phyloP scores from a whole-genome alignment of 2,797 vertebrate species.

The Vireo griseus region DNA sequence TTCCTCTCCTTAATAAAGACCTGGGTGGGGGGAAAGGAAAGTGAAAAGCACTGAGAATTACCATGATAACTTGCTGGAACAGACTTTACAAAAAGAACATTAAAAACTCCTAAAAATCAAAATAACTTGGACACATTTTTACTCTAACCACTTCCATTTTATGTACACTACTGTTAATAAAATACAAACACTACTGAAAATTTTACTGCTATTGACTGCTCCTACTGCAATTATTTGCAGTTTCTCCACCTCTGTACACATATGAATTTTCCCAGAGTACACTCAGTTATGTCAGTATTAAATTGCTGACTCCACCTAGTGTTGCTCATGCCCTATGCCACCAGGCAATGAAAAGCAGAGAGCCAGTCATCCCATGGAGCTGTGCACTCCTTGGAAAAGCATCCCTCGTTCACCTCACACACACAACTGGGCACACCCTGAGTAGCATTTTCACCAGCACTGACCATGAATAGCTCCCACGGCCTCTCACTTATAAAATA shows the following conservation, averaged over 20 bases:
- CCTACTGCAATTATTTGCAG: background rate
- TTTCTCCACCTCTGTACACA: background rate
- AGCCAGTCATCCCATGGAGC: accelerated
- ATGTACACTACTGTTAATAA: background rate
- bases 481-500: background rate
- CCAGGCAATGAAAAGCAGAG: background rate
- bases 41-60: background rate
- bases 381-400: background rate
- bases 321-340: background rate
- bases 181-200: background rate
- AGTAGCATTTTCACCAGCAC: background rate
- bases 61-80: background rate
- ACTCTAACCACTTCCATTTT: background rate
- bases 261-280: background rate
- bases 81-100: background rate
- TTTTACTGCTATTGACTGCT: background rate
- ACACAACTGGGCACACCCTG: accelerated
- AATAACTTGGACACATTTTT: background rate
- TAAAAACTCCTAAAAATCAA: background rate
- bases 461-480: accelerated
- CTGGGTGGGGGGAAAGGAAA: accelerated
- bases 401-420: background rate
- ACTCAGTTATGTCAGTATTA: background rate
- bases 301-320: slow-evolving; percentile 48
- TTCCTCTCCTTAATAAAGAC: background rate